Evolutionary conservation across 2,113 vertebrate genomes (phyloP).

Genomic region (Trogon surrucura): DNA sequence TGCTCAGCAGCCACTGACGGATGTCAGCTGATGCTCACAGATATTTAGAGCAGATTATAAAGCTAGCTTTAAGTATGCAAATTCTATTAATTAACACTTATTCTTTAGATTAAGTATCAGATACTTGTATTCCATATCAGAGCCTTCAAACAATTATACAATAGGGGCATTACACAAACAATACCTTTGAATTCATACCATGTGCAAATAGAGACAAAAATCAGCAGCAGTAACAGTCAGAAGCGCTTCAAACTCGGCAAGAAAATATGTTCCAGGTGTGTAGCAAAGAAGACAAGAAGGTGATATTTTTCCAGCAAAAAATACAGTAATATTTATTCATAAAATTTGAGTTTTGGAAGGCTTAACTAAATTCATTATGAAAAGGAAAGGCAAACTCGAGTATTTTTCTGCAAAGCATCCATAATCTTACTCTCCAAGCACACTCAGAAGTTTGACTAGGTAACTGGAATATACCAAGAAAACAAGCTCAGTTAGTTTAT

Average conservation of each 20-base stretch:
- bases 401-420: background rate
- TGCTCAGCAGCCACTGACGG: background rate
- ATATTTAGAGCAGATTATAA: background rate
- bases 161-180: background rate
- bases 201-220: background rate
- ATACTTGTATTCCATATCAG: background rate
- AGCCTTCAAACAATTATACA: background rate
- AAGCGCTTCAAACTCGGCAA: background rate
- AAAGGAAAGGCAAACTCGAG: background rate
- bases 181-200: background rate
- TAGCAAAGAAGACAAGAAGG: background rate
- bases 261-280: background rate
- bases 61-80: background rate
- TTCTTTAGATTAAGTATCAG: background rate
- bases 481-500: background rate
- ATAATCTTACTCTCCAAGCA: background rate
- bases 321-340: background rate
- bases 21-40: background rate
- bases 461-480: background rate
- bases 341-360: background rate
- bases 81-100: background rate
- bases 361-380: background rate
- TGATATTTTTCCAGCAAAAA: background rate
- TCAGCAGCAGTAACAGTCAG: background rate
- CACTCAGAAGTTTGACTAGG: background rate